phyloP scores from a whole-genome alignment of 2,888 invertebrate genomes.

The Metellina segmentata region DNA sequence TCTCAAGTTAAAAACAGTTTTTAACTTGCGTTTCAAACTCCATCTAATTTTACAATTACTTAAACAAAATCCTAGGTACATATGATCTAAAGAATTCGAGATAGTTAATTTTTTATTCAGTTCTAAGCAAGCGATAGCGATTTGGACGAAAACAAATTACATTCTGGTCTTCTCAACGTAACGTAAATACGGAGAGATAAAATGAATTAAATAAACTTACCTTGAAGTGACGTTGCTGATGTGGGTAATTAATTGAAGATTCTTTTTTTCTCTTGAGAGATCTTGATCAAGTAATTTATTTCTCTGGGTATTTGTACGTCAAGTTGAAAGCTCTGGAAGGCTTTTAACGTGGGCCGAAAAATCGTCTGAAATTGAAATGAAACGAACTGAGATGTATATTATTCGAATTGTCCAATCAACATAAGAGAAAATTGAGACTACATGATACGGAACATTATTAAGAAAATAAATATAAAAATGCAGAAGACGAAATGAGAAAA shows the following conservation, averaged over 20 bases:
- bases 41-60: neutral
- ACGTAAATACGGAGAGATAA: neutral
- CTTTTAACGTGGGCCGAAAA: neutral
- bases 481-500: too few relatives aligned
- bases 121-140: neutral
- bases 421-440: too few relatives aligned
- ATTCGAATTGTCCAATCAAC: too few relatives aligned
- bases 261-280: neutral
- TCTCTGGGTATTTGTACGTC: constrained; percentile 6
- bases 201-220: neutral
- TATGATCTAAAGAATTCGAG: neutral
- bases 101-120: neutral
- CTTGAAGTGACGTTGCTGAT: constrained; percentile 9
- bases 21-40: neutral
- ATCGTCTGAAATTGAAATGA: constrained; percentile 18
- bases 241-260: constrained; percentile 2
- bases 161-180: neutral
- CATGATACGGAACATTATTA: too few relatives aligned
- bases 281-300: constrained; percentile 32
- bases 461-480: too few relatives aligned
- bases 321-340: neutral
- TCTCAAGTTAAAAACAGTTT: neutral
- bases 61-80: neutral
- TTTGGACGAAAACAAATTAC: neutral
- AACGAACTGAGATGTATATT: neutral